Evolutionary conservation across 2,113 vertebrate genomes (phyloP), one percentile per base, ranked within the genome.

Genomic region (Poeciliopsis prolifica): DNA sequence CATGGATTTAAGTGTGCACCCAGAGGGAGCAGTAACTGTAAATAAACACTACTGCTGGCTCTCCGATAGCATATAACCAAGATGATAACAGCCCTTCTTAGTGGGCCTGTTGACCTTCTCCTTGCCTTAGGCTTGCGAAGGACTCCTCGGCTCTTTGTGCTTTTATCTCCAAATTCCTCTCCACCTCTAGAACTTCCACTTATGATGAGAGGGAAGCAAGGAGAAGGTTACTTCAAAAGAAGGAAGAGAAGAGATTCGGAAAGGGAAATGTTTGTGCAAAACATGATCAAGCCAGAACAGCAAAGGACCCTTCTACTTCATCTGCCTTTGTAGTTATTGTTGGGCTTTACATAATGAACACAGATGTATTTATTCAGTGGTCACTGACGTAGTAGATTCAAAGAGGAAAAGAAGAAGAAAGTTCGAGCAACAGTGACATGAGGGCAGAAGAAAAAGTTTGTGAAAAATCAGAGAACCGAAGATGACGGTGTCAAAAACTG

Each of bases 11-110:
- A 94, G 95, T 95, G 92, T 92, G 93, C 94, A 94, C 96, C 95
- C 95, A 95, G 91, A 95, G 95, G 95, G 96, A 97, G 94, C 94
- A 96, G 95, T 95, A 95, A 95, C 94, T 96, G 93, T 97, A 97
- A 97, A 96, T 97, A 97, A 96, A 92, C 94, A 94, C 88, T 88
- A 88, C 94, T 95, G 95, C 91, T 93, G 93, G 92, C 94, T 95
- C 94, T 87, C 95, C 92, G 95, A 95, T 96, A 96, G 96, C 93
- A 96, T 95, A 94, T 95, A 95, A 94, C 94, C 94, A 91, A 92
- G 93, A 95, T 96, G 94, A 96, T 96, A 97, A 95, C 88, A 82
- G 92, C 92, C 91, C 93, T 94, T 96, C 95, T 95, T 95, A 95
- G 94, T 91, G 94, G 91, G 93, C 93, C 95, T 89, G 94, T 96